phyloP scores from a whole-genome alignment of 1,140 invertebrate genomes.

The Spodoptera litura region DNA sequence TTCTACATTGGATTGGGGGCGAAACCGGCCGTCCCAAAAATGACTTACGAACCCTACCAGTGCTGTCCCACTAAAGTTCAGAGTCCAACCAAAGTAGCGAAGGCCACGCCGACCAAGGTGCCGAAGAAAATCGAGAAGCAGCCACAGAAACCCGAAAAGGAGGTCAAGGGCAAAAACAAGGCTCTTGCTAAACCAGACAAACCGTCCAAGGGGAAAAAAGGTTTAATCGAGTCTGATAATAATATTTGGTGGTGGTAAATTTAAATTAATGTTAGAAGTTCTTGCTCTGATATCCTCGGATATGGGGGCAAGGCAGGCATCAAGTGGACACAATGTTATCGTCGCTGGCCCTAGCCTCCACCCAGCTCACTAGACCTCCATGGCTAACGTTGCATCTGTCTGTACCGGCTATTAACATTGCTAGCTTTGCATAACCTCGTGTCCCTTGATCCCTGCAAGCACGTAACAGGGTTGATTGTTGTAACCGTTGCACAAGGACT shows the following conservation, averaged over 20 bases:
- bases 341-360: conserved; percentile 53
- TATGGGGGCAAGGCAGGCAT: conserved; percentile 71
- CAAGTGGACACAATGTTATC: conserved; percentile 83
- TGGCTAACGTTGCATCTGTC: conserved; percentile 70
- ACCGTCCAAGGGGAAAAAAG: conserved; percentile 90
- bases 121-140: conserved; percentile 81
- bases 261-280: conserved; percentile 66
- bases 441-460: conserved; percentile 81
- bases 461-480: conserved; percentile 77
- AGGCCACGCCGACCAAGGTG: conserved; percentile 87
- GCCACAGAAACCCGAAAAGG: conserved; percentile 73
- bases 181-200: conserved; percentile 85
- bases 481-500: conserved; percentile 75
- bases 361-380: conserved; percentile 57
- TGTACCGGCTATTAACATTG: conserved; percentile 70
- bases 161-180: conserved; percentile 82
- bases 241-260: conserved; percentile 88
- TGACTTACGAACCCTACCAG: conserved; percentile 94
- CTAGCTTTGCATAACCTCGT: conserved; percentile 77
- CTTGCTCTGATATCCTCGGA: conserved; percentile 71
- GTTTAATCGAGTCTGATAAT: conserved; percentile 93
- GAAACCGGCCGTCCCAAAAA: conserved; percentile 92
- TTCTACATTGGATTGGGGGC: conserved; percentile 97
- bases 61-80: conserved; percentile 95
- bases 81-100: conserved; percentile 90